Evolutionary conservation across 2,797 vertebrate species (phyloP), one percentile per base, ranked within the genome.

Genomic region (Melanotaenia trifasciata): DNA sequence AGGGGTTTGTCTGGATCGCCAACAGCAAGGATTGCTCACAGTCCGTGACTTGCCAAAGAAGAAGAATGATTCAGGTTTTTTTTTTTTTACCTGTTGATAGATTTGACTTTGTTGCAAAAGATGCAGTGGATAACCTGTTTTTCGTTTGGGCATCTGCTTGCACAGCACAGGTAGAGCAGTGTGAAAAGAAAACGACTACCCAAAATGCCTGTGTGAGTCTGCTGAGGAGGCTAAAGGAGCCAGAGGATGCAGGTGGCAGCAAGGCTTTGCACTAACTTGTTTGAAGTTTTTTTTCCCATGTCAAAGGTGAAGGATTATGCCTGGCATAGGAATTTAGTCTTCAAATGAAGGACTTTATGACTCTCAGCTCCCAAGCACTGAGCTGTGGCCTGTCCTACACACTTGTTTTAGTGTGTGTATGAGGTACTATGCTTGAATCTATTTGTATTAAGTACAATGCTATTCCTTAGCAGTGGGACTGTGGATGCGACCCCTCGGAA

Each of bases 261-360:
- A 3, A 90, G 87, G 86, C 90, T 91, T 88, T 89, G 83, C 88
- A 73, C 69, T 64, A 64, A 87, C 89, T 93, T 93, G 87, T 93
- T 93, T 92, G 88, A 93, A 92, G 89, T 83, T 83, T 88, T 57
- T 77, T 81, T 79, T 30, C 63, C 60, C 79, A 80, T 91, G 94
- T 92, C 90, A 92, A 85, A 93, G 92, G 92, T 94, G 93, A 94
- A 89, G 93, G 94, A 95, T 95, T 95, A 93, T 91, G 74, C 83
- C 84, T 89, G 86, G 78, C 84, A 89, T 81, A 88, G 91, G 93
- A 94, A 94, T 93, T 90, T 84, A 75, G 87, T 84, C 88, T 83
- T 88, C 89, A 90, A 85, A 79, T 92, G 87, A 91, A 87, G 78
- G 84, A 90, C 87, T 92, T 79, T n/a, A 64, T 76, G 87, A 87